These are phyloP conservation scores for Anseranas semipalmata DNA, from an alignment of 2,113 vertebrate species.

Conservation along the genomic window DNA sequence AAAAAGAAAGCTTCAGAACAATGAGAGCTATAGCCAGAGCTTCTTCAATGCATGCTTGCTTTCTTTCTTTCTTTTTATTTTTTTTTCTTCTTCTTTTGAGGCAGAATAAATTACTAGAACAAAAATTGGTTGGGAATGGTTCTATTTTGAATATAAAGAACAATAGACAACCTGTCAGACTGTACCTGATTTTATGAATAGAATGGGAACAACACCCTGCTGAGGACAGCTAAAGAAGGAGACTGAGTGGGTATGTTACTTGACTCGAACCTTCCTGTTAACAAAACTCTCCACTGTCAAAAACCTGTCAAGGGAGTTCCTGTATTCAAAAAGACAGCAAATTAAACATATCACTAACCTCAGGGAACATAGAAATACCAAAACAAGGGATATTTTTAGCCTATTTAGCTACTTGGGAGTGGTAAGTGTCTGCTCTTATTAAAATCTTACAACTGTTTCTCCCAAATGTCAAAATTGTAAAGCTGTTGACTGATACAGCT, in stretches of 20 bases:
- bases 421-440: conserved; percentile 35
- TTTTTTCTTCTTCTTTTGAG: not conserved
- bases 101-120: not conserved
- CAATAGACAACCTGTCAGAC: not conserved
- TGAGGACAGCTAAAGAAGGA: not conserved
- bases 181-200: not conserved
- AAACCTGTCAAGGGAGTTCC: conserved; percentile 60
- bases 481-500: conserved; percentile 27
- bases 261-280: conserved; percentile 21
- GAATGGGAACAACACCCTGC: not conserved
- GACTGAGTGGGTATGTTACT: conserved; percentile 22
- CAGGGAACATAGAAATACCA: conserved; percentile 53
- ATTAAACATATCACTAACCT: conserved; percentile 69
- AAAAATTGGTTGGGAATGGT: not conserved
- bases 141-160: conserved; percentile 25
- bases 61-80: not conserved
- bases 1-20: not conserved
- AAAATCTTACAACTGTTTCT: conserved; percentile 40
- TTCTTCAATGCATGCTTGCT: not conserved
- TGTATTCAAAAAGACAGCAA: conserved; percentile 64
- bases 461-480: conserved; percentile 33
- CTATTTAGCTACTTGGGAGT: conserved; percentile 45
- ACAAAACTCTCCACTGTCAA: conserved; percentile 44
- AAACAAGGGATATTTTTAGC: conserved; percentile 51
- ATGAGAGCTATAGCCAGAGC: not conserved